Evolutionary conservation across 2,888 invertebrate genomes (phyloP).

Genomic region (Fabriciana adippe): DNA sequence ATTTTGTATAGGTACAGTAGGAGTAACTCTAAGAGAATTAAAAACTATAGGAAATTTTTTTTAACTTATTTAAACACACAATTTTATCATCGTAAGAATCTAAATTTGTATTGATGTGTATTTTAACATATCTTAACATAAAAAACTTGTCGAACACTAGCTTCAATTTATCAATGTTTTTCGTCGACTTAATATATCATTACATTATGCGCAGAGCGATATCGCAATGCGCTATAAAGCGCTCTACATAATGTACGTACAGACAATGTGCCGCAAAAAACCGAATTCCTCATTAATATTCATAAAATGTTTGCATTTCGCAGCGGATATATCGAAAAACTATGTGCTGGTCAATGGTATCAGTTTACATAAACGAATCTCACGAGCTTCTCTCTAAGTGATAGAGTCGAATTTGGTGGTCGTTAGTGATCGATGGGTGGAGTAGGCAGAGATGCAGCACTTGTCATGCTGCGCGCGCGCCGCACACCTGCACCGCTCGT

Average conservation of each 20-base stretch:
- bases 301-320: slow-evolving; percentile 51
- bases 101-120: background rate
- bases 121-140: background rate
- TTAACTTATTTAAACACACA: too few species aligned
- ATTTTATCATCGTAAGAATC: background rate
- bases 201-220: slow-evolving; percentile 6
- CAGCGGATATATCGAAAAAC: background rate
- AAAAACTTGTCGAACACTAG: background rate
- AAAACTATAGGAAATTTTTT: too few species aligned
- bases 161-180: background rate
- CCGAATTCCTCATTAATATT: slow-evolving; percentile 50
- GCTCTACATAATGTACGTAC: slow-evolving; percentile 23
- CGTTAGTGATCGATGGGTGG: background rate
- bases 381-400: background rate
- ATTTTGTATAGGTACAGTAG: too few species aligned
- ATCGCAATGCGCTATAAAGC: slow-evolving; percentile 33
- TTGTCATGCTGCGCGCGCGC: slow-evolving; percentile 63
- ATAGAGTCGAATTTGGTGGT: background rate
- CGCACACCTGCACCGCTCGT: slow-evolving; percentile 69
- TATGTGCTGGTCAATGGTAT: background rate
- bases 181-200: slow-evolving; percentile 14
- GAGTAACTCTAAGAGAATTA: too few species aligned
- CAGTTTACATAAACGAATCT: background rate
- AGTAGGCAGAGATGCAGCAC: slow-evolving; percentile 21
- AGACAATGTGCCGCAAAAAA: background rate